Base-by-base conservation (phyloP, 2,888 invertebrate genomes). In the Labia minor region DNA sequence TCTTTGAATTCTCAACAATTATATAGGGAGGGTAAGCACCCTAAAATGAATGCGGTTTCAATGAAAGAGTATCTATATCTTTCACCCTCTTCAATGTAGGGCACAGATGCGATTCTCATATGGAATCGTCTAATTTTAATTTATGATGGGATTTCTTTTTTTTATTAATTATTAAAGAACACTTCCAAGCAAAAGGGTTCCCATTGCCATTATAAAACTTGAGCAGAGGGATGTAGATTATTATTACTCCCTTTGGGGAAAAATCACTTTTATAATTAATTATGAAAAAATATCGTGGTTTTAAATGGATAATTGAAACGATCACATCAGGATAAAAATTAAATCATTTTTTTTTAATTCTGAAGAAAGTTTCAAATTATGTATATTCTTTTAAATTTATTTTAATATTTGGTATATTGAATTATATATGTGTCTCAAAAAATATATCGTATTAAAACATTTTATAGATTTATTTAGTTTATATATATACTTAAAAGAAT, bases 21-120 rank as follows among this genome's bases (percentile, higher is more conserved):
- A 49, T 3, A 49, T 16, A 49, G 16, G 2, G 49, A 49, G 49
- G 49, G 49, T 4, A 2, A 11, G 49, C 14, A 49, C 16, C 49
- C 49, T 16, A 16, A 49, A 49, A 49, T 49, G 49, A 49, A 49
- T 49, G 49, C 49, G 49, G 49, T 49, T 49, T 49, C 49, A 49
- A 8, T 49, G 49, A 49, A 49, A 49, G 49, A 49, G 49, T n/a
- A 16, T 16, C 16, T 14, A n/a, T 49, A 11, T 49, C 49, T 49
- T 14, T 49, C n/a, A 4, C 49, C 16, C n/a, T 49, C 49, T 49
- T 49, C 49, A 14, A n/a, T 16, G 16, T 49, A n/a, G 49, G 16
- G 49, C 16, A 14, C 49, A 49, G 49, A 49, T 49, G 49, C 6
- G 49, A 16, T 2, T 3, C 16, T 49, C 49, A 16, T n/a, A 14